A percentile compares a stretch with the other conserved stretches of the same genome.
These are phyloP conservation scores for Siniperca knerii DNA, from an alignment of 2,113 vertebrate species.

Conservation along the genomic window DNA sequence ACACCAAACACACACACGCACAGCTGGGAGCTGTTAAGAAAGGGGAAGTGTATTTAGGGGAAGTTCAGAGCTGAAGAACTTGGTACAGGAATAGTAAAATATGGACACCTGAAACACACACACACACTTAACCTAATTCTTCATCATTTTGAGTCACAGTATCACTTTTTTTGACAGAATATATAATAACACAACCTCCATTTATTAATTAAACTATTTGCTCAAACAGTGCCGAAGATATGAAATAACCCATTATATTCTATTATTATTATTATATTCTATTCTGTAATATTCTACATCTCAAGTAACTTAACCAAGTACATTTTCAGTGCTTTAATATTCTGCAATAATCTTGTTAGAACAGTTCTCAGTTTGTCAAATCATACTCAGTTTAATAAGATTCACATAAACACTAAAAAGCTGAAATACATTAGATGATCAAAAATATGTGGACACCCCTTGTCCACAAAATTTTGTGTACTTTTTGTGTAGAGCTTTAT, in stretches of 20 bases:
- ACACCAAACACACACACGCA: conserved; percentile 21
- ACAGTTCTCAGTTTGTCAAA: not conserved
- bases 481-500: too few relatives aligned
- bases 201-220: too few relatives aligned
- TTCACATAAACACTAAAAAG: not conserved
- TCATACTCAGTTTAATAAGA: not conserved
- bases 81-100: conserved; percentile 46
- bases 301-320: too few relatives aligned
- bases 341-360: not conserved
- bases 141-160: conserved; percentile 8
- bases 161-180: not conserved
- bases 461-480: not conserved
- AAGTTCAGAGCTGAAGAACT: conserved; percentile 60
- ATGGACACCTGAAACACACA: conserved; percentile 59
- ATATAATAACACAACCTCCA: too few relatives aligned
- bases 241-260: too few relatives aligned
- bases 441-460: not conserved
- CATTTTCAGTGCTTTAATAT: not conserved
- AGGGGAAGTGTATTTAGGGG: conserved; percentile 68
- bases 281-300: too few relatives aligned
- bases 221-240: too few relatives aligned
- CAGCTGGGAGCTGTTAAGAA: conserved; percentile 52
- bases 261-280: not conserved
- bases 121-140: conserved; percentile 25
- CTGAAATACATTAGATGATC: not conserved